Conservation (phyloP, 2,888 invertebrate species). For the Clivina fossor region DNA sequence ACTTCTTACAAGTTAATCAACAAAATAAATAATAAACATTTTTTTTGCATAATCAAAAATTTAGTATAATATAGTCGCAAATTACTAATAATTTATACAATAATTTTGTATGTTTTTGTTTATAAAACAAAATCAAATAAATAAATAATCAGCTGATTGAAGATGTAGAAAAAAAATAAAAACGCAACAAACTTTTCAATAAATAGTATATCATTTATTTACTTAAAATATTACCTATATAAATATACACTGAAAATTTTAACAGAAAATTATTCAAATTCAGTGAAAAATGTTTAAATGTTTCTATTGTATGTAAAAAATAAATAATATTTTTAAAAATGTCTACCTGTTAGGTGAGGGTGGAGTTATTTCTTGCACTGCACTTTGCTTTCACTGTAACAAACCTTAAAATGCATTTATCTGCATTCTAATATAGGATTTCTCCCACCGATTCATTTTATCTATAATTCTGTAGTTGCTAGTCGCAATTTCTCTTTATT, state of each 20-base stretch:
- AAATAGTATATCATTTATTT: not conserved
- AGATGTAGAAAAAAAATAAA: no score
- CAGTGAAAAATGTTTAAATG: no score
- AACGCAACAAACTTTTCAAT: no score
- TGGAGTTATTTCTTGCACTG: not conserved
- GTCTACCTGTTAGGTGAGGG: not conserved
- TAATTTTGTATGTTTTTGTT: not conserved
- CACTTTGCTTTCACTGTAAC: slow-evolving; percentile 24
- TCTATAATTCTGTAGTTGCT: slow-evolving; percentile 1
- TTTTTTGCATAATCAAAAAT: not conserved
- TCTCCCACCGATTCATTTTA: slow-evolving; percentile 37
- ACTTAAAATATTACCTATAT: not conserved
- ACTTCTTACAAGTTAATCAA: not conserved
- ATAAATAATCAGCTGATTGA: no score
- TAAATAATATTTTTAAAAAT: no score
- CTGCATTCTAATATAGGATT: slow-evolving; percentile 38
- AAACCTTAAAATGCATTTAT: slow-evolving; percentile 25
- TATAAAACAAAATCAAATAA: not conserved
- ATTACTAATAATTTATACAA: not conserved
- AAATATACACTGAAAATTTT: not conserved
- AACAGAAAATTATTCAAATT: no score
- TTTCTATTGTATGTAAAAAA: no score
- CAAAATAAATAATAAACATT: not conserved
- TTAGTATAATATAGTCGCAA: not conserved
- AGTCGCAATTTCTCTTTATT: slow-evolving; percentile 21